Evolutionary conservation across 2,888 invertebrate genomes (phyloP), one percentile per base, ranked within the genome.

Genomic region (Calameuta idolon): DNA sequence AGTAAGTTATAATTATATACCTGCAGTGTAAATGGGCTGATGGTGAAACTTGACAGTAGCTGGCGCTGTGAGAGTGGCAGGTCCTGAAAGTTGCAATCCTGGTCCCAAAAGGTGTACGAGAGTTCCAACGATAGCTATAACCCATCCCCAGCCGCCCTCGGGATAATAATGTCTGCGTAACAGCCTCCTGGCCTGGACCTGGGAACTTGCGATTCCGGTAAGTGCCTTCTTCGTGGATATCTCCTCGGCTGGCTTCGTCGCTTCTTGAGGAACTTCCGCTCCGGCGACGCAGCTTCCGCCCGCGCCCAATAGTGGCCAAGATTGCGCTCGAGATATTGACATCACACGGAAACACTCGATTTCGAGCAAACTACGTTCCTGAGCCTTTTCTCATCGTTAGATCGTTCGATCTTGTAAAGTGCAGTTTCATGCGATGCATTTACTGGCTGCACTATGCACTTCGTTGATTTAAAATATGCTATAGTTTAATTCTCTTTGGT

Each of bases 131-230:
- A 95, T 95, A 35, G 95, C 94, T 79, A 96, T 93, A 76, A 96
- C 94, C 96, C 96, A 97, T 30, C 97, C 97, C 97, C 97, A 97
- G 23, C 96, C 96, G 4, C 96, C 96, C 92, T 97, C 97, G 4
- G 97, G 96, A 91, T 97, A 97, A 92, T 97, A 96, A 85, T 97
- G 95, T 55, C 95, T 93, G 78, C 95, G 94, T 74, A 95, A 93
- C 74, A 95, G 93, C 76, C 95, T 92, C 12, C 95, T 93, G 0
- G 95, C 95, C 73, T 94, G 94, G 71, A 94, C 93, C 81, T 94
- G 93, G 75, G 93, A 74, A 87, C 87, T 80, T 40, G 81, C 73
- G 34, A 75, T 77, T 55, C 76, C 78, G 33, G 73, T 77, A 11
- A 4, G 80, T 73, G 12, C 73, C 30, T 74, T 69, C 15, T 34